Conservation (phyloP, 2,797 vertebrate species). For the Dicrostonyx torquatus region DNA sequence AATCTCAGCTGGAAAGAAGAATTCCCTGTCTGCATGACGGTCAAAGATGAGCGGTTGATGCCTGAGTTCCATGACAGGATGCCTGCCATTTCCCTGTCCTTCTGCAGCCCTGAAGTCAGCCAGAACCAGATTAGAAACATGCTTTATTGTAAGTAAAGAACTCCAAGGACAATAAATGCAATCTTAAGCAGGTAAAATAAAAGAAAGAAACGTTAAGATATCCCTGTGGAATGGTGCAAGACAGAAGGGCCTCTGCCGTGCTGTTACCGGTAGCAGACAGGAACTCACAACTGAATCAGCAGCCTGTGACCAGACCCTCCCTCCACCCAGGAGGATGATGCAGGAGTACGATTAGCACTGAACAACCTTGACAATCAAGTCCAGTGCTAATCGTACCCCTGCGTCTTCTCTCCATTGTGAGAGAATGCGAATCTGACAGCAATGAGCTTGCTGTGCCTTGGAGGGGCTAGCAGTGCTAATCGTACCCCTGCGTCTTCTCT, state of each 20-base stretch:
- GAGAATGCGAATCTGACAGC: background rate
- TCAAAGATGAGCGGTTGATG: background rate
- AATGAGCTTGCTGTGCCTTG: background rate
- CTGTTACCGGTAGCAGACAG: background rate
- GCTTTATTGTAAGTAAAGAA: constrained; percentile 71
- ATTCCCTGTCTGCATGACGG: background rate
- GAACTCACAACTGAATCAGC: background rate
- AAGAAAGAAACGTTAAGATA: background rate
- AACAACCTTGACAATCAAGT: background rate
- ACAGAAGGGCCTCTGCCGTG: background rate
- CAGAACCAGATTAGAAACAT: constrained; percentile 23
- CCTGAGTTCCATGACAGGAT: background rate
- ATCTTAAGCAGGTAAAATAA: background rate
- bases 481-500: background rate
- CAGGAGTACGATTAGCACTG: no score
- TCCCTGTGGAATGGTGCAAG: background rate
- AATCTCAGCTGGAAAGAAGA: background rate
- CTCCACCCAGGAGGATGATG: background rate
- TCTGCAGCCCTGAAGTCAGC: background rate
- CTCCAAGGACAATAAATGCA: constrained; percentile 58
- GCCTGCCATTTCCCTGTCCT: background rate
- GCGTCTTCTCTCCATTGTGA: background rate
- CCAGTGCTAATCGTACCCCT: background rate
- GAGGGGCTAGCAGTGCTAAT: background rate
- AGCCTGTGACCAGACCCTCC: background rate